These are phyloP conservation scores for Antennarius maculatus DNA, from an alignment of 2,797 vertebrate species.

Conservation along the genomic window DNA sequence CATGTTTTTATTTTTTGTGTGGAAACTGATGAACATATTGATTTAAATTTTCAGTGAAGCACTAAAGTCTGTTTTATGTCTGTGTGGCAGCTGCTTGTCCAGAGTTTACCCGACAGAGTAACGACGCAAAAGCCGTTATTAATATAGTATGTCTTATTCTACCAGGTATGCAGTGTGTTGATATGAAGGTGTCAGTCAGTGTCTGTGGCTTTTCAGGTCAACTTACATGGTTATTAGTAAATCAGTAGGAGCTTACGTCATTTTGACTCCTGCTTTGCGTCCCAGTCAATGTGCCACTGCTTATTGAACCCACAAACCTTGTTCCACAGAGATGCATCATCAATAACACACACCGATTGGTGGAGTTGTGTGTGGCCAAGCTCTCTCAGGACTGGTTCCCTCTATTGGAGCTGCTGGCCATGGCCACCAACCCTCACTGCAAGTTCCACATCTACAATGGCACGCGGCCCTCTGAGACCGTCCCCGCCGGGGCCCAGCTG, in stretches of 20 bases:
- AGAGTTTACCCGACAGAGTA: slow-evolving; percentile 8
- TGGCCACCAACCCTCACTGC: slow-evolving; percentile 99
- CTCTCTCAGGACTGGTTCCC: slow-evolving; percentile 99
- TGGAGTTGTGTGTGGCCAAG: slow-evolving; percentile 99
- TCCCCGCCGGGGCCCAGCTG: slow-evolving; percentile 94
- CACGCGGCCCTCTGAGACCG: slow-evolving; percentile 97
- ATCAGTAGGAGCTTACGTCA: not conserved
- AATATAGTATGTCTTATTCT: slow-evolving; percentile 33
- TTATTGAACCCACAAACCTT: not conserved
- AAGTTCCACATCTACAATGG: slow-evolving; percentile 99
- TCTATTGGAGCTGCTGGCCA: slow-evolving; percentile 98
- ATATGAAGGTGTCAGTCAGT: not conserved
- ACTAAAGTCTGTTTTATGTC: slow-evolving; percentile 5
- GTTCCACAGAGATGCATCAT: slow-evolving; percentile 95
- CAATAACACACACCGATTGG: slow-evolving; percentile 98
- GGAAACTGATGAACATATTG: not conserved
- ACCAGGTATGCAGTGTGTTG: slow-evolving; percentile 14
- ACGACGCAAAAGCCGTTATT: slow-evolving; percentile 15
- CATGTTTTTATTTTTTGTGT: not conserved
- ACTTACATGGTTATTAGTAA: slow-evolving; percentile 5
- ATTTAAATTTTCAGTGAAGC: slow-evolving; percentile 5
- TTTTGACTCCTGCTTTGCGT: not conserved
- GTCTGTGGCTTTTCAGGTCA: not conserved
- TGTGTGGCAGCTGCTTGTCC: slow-evolving; percentile 6
- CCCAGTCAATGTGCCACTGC: not conserved